Evolutionary conservation across 2,888 invertebrate species (phyloP), one percentile per base, ranked within the genome.

Genomic region (Drosophila nigricruria): DNA sequence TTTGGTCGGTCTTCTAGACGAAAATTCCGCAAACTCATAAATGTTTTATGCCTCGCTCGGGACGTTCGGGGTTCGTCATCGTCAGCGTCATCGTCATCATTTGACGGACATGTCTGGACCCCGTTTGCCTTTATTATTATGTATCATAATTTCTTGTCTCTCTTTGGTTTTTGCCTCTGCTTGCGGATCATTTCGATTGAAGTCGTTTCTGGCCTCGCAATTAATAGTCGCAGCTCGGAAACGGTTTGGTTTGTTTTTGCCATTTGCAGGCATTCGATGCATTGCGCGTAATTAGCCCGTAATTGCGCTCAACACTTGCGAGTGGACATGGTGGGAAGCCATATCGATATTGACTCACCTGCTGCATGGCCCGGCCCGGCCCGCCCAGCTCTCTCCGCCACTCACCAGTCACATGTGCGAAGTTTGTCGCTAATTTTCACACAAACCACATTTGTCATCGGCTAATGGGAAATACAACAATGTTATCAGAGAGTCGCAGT

Each of bases 1-100:
- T 61, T 59, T 49, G 25, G 61, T 59, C 61, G 64, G 64, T 62
- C 76, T 79, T 65, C 76, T 79, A 77, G 76, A 59, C 80, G 68
- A 61, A 81, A 87, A 84, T 84, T 84, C 84, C 84, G 76, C 79
- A 84, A 84, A 84, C 89, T 89, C 84, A 84, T 84, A 89, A 88
- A 84, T 84, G 76, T 84, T 70, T 70, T 73, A 88, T 83, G 77
- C 57, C 59, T 50, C 71, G 61, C 47, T 20, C 61, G 36, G 40
- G 47, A 63, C 32, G 47, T 2, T 56, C 43, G 64, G 69, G 73
- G 85, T 76, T 85, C 84, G 81, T 82, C 82, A 87, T 87, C 75
- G 64, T 70, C 47, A 42, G 18, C 42, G 42, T 45, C 45, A 45
- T 75, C 84, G 81, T 82, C 79, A 73, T 70, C 74, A 66, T 81